Evolutionary conservation across 2,888 invertebrate genomes (phyloP).

Genomic region (Slavum lentiscoides): DNA sequence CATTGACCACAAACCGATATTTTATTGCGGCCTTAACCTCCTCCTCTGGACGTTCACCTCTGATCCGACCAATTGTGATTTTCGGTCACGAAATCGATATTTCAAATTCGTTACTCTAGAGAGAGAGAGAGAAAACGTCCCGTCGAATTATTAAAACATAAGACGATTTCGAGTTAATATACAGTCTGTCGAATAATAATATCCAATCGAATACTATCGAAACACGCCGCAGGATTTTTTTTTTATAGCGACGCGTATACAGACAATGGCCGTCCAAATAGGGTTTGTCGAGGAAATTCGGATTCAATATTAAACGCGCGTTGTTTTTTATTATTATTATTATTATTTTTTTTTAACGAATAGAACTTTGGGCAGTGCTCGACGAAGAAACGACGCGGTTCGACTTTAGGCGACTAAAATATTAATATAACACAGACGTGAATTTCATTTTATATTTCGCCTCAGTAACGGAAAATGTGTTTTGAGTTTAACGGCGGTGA

Average conservation of each 20-base stretch:
- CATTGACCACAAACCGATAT: conserved; percentile 27
- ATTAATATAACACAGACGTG: not conserved
- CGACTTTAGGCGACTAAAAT: not conserved
- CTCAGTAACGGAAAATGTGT: no score
- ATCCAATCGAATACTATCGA: not conserved
- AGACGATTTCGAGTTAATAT: conserved; percentile 23
- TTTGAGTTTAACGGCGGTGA: no score
- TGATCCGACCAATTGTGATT: conserved; percentile 43
- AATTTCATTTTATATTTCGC: no score
- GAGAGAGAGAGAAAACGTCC: not conserved
- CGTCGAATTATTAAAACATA: not conserved
- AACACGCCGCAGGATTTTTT: no score
- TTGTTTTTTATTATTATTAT: no score
- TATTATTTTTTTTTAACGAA: not conserved
- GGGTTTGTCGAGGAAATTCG: conserved; percentile 23
- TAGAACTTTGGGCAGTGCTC: not conserved
- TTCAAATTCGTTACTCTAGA: conserved; percentile 21
- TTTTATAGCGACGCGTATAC: not conserved
- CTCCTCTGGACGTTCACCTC: conserved; percentile 37
- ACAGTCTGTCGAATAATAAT: conserved; percentile 36
- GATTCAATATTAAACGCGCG: conserved; percentile 8
- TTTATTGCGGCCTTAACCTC: conserved; percentile 37
- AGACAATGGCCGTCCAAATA: conserved; percentile 38
- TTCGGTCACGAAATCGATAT: conserved; percentile 46
- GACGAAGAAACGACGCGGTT: not conserved